Conservation (phyloP, 2,888 invertebrate species). For the Tetropium fuscum region DNA sequence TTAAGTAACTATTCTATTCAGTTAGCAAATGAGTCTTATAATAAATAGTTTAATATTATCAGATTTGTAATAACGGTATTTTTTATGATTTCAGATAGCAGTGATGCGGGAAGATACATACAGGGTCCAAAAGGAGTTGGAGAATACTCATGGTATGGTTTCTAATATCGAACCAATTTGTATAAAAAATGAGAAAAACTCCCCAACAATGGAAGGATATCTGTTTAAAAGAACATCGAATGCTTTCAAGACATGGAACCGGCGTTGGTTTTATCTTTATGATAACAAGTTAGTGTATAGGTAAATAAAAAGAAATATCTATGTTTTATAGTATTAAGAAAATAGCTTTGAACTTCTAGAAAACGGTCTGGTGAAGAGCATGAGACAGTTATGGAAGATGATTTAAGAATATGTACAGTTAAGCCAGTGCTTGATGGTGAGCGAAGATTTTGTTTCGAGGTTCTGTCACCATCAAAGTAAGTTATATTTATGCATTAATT, state of each 20-base stretch:
- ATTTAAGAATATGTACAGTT: constrained; percentile 93
- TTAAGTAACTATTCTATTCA: too few species aligned
- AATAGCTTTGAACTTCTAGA: constrained; percentile 69
- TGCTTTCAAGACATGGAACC: constrained; percentile 98
- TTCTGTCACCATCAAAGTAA: constrained; percentile 92
- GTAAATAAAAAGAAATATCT: constrained; percentile 60
- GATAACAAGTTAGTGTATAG: constrained; percentile 94
- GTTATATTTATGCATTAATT: constrained; percentile 48
- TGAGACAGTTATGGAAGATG: constrained; percentile 97
- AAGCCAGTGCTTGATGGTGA: constrained; percentile 91
- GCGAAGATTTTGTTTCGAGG: constrained; percentile 95
- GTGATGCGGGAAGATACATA: constrained; percentile 83
- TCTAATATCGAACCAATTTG: constrained; percentile 78
- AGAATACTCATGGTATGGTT: constrained; percentile 89
- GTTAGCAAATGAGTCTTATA: too few species aligned
- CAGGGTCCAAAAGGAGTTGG: constrained; percentile 88
- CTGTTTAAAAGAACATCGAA: constrained; percentile 96
- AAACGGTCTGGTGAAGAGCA: constrained; percentile 85
- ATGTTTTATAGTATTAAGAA: constrained; percentile 5
- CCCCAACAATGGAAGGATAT: constrained; percentile 89
- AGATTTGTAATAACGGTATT: neutral
- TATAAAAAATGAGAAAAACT: constrained; percentile 60
- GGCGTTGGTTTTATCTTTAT: constrained; percentile 93
- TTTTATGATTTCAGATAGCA: constrained; percentile 68
- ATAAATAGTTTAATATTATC: too few species aligned